Evolutionary conservation across 2,113 vertebrate species (phyloP).

Genomic region (Cynocephalus volans): DNA sequence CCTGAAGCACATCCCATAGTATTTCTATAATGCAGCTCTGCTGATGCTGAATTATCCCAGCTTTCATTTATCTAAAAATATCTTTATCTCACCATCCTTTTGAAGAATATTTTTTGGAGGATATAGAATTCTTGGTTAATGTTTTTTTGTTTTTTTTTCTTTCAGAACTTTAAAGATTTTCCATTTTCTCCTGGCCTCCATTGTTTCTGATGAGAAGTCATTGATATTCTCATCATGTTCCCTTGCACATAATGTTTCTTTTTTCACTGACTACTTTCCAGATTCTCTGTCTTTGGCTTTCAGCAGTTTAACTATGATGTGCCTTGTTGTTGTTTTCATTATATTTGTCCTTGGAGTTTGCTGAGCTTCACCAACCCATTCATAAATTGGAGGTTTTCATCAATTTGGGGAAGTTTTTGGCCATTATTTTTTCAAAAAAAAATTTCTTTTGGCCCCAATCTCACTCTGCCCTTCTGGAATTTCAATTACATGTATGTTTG

Average conservation of each 20-base stretch:
- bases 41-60: not conserved
- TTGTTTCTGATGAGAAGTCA: not conserved
- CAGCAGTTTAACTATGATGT: not conserved
- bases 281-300: not conserved
- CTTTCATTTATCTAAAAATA: not conserved
- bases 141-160: not conserved
- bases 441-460: not conserved
- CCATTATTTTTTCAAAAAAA: not conserved
- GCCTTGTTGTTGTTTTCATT: not conserved
- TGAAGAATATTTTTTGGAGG: slow-evolving; percentile 24
- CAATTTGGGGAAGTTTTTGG: not conserved
- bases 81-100: not conserved
- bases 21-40: not conserved
- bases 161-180: not conserved
- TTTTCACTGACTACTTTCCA: not conserved
- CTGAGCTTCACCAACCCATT: not conserved
- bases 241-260: not conserved
- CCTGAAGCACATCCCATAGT: not conserved
- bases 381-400: not conserved
- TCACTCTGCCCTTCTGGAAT: not conserved
- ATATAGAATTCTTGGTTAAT: not conserved
- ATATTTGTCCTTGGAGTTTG: not conserved
- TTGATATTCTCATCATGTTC: not conserved
- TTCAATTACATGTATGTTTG: not conserved
- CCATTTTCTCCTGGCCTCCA: not conserved